A percentile compares a stretch with the other conserved stretches of the same genome.
Evolutionary conservation across 2,797 vertebrate species (phyloP).

Genomic region (Crocodylus rhombifer): DNA sequence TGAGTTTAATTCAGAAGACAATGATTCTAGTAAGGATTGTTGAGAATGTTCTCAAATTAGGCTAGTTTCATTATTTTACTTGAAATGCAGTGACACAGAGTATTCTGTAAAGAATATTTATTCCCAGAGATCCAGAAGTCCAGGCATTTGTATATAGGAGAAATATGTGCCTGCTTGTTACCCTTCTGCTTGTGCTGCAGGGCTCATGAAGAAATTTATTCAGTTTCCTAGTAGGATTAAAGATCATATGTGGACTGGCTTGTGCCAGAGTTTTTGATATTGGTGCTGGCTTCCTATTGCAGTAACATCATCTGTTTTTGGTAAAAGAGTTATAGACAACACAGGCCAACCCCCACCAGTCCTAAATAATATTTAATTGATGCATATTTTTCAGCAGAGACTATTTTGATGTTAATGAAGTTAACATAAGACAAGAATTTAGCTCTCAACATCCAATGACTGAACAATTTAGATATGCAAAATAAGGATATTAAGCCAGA

Average conservation of each 20-base stretch:
- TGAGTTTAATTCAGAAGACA: constrained; percentile 15
- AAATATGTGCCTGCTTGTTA: constrained; percentile 30
- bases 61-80: neutral
- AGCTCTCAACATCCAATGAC: neutral
- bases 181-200: neutral
- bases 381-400: constrained; percentile 8
- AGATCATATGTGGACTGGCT: neutral
- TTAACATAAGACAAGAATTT: neutral
- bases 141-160: constrained; percentile 36
- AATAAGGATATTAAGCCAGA: neutral
- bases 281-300: neutral
- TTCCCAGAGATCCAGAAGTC: neutral
- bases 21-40: constrained; percentile 13
- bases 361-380: constrained; percentile 22
- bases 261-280: neutral
- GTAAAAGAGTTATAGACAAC: neutral
- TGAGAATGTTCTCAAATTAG: constrained; percentile 32
- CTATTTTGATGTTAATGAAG: fast-evolving
- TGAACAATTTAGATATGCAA: neutral
- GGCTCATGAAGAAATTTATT: neutral
- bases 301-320: neutral
- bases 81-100: neutral
- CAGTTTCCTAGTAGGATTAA: neutral
- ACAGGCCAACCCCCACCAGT: neutral
- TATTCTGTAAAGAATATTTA: constrained; percentile 14